Conservation (phyloP, 2,113 vertebrate genomes). For the Nycticryphes semicollaris region DNA sequence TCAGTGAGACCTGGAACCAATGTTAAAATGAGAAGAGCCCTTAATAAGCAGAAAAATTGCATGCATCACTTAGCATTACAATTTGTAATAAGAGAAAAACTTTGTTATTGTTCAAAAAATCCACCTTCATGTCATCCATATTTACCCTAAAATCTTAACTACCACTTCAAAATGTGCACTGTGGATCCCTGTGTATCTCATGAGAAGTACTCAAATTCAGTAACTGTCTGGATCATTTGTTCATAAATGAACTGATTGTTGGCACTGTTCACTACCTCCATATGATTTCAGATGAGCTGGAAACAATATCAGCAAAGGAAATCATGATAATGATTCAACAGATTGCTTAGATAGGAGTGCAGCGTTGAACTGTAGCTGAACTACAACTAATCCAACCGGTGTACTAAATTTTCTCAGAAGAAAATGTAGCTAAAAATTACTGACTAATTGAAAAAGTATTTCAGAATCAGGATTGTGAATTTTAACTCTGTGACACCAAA, state of each 20-base stretch:
- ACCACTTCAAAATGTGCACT: neutral
- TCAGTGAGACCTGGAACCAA: neutral
- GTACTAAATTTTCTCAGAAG: neutral
- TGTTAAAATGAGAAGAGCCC: neutral
- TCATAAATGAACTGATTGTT: neutral
- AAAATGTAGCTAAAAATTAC: conserved; percentile 2
- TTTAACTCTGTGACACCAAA: neutral
- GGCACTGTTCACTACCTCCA: accelerated
- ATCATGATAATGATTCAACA: neutral
- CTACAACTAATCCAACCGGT: neutral
- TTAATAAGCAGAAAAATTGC: neutral
- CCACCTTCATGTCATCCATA: neutral
- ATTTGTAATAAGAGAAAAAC: neutral
- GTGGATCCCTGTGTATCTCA: accelerated
- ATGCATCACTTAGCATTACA: neutral
- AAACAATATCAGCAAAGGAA: neutral
- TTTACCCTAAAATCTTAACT: neutral
- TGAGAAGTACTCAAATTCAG: neutral
- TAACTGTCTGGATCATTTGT: neutral
- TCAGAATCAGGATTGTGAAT: neutral
- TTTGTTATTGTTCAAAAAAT: neutral
- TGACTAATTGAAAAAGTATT: neutral
- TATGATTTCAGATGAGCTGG: conserved; percentile 6
- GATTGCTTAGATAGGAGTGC: neutral
- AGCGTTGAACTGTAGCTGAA: neutral